Evolutionary conservation across 2,797 vertebrate species (phyloP), one percentile per base, ranked within the genome.

Genomic region (Sparidentex hasta): DNA sequence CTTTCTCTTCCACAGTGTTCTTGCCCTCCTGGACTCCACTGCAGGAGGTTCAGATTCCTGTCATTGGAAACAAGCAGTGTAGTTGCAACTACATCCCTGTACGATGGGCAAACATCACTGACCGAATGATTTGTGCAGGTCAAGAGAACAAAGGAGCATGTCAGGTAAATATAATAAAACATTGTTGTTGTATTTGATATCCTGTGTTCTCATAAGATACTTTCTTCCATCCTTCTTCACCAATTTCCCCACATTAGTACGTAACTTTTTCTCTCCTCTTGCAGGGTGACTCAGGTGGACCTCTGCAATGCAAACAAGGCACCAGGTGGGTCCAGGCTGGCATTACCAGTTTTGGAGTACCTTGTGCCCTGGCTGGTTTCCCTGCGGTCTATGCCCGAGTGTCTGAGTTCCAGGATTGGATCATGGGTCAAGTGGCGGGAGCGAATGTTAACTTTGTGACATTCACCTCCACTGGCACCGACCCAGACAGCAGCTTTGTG

Each of bases 201-300:
- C 33, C 33, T 33, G 33, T 33, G 7, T 33, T 33, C 33, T 33
- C 33, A 33, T 33, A 33, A 33, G 6, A 33, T 33, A 33, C 33
- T 33, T 33, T 33, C 6, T 33, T 33, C 33, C 1, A 2, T 33
- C 33, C 33, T 8, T 33, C 33, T 33, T 33, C 33, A 33, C 33
- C 33, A 33, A 33, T 33, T 8, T 33, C 33, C 33, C 33, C 33
- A 33, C 7, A 7, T 1, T 33, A 33, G 8, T 33, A 33, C 33
- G 1, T 33, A 33, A 33, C 33, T 33, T 33, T 33, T 8, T 64
- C 7, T 44, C n/a, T 48, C 11, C 12, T 44, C 47, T 72, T 65
- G 55, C 62, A 94, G 95, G 93, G 95, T 29, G 94, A 95, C 74
- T 94, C 93, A 1, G 95, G 94, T 18, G 94, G 94, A n/a, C 94